Conservation (phyloP, 1,140 invertebrate genomes). For the Hormaphis cornu region DNA sequence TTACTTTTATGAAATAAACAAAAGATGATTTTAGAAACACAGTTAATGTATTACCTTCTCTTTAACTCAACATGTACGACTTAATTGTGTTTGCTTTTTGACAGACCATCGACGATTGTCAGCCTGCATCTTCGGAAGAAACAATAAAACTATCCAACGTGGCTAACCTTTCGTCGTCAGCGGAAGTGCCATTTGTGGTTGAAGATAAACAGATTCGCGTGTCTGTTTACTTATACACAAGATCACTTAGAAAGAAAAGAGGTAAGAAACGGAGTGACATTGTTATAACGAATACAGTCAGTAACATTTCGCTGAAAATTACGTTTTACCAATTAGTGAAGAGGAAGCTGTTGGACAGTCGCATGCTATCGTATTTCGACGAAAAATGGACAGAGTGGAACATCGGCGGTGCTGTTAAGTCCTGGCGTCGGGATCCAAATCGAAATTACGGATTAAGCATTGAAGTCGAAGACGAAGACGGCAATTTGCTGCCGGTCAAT, state of each 20-base stretch:
- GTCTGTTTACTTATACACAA: background rate
- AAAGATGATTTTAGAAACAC: too few relatives aligned
- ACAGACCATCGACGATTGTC: constrained; percentile 15
- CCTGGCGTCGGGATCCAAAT: constrained; percentile 40
- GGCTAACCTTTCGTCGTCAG: background rate
- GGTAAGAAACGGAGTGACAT: background rate
- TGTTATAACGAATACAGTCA: too few relatives aligned
- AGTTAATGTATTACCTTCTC: too few relatives aligned
- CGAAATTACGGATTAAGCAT: constrained; percentile 51
- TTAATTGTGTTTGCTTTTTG: background rate
- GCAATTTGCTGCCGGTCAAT: constrained; percentile 46
- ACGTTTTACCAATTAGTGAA: constrained; percentile 42
- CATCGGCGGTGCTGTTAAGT: constrained; percentile 40
- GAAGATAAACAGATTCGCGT: constrained; percentile 15
- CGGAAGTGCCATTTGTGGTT: background rate
- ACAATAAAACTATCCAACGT: background rate
- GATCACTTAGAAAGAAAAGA: background rate
- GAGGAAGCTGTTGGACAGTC: constrained; percentile 48
- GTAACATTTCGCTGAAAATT: too few relatives aligned
- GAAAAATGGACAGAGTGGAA: constrained; percentile 43
- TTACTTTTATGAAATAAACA: too few relatives aligned
- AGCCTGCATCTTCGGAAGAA: background rate
- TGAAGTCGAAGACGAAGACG: constrained; percentile 54
- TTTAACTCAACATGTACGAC: background rate
- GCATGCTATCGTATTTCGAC: constrained; percentile 44